Evolutionary conservation across 1,140 invertebrate species (phyloP), one percentile per base, ranked within the genome.

Genomic region (Drosophila virilis): DNA sequence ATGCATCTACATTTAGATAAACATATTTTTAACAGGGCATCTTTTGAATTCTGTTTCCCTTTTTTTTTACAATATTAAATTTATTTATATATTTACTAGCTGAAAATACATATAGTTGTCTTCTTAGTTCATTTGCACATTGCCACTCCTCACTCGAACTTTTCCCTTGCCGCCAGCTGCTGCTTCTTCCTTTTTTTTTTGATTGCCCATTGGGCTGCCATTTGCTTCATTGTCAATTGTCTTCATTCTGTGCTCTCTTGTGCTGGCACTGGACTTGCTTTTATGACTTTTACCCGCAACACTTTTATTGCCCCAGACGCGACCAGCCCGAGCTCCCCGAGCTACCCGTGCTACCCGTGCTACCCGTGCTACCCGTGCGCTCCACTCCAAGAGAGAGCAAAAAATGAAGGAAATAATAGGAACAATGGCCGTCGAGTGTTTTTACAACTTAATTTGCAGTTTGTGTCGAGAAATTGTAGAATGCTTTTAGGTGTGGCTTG

Each of bases 221-320:
- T 86, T 86, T 88, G 83, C 80, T 86, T 83, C 73, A 88, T 83
- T 89, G 83, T 74, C 83, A 89, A 88, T 89, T 88, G 83, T 88
- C 72, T 82, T 82, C 43, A 61, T 85, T 69, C 66, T 85, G 77
- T 71, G 59, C 35, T 15, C 38, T 51, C 48, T 37, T 64, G 38
- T 48, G 22, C 33, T 28, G 37, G 17, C 17, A 38, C 32, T 35
- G 50, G 50, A 74, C 75, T 75, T 65, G 70, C 77, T 80, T 86
- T 88, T 88, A 86, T 86, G 83, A 86, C 84, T 83, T 77, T 82
- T 81, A 84, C 73, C 65, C 66, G 57, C 79, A 70, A 77, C 84
- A 80, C 46, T 88, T 88, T 86, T 86, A 86, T 86, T 75, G 69
- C 72, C 68, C 51, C 76, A 79, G 76, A 83, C 83, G 73, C 68